These are phyloP conservation scores for Drosophila aldrichi DNA, from an alignment of 2,888 invertebrate species.

Conservation along the genomic window DNA sequence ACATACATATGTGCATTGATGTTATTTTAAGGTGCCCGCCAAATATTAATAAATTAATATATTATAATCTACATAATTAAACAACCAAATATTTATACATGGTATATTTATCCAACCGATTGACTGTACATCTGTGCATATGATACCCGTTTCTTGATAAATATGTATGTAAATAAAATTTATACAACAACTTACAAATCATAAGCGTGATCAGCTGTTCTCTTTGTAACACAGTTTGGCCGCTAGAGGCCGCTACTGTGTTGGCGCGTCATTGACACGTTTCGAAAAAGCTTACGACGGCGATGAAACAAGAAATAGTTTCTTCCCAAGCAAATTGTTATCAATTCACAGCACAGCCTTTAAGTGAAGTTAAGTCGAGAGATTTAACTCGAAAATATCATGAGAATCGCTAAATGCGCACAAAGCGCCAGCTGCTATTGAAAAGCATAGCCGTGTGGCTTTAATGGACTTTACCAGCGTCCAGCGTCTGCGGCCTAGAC, in stretches of 20 bases:
- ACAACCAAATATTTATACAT: not conserved
- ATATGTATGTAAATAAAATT: accelerated
- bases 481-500: conserved; percentile 45
- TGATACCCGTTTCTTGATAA: not conserved
- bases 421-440: conserved; percentile 43
- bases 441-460: conserved; percentile 56
- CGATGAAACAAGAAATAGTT: conserved; percentile 21
- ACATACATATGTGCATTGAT: not conserved
- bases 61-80: not conserved
- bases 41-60: not conserved
- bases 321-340: conserved; percentile 37
- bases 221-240: not conserved
- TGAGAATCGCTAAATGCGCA: conserved; percentile 51
- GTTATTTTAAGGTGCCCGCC: too few species aligned
- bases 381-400: conserved; percentile 49
- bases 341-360: conserved; percentile 37
- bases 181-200: not conserved
- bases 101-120: too few species aligned
- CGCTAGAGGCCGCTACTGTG: conserved; percentile 29
- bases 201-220: not conserved
- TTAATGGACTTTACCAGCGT: conserved; percentile 66
- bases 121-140: not conserved
- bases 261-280: conserved; percentile 25
- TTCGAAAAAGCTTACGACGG: conserved; percentile 32
- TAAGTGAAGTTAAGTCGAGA: conserved; percentile 38